Evolutionary conservation across 2,797 vertebrate species (phyloP), one percentile per base, ranked within the genome.

Genomic region (Crenichthys baileyi): DNA sequence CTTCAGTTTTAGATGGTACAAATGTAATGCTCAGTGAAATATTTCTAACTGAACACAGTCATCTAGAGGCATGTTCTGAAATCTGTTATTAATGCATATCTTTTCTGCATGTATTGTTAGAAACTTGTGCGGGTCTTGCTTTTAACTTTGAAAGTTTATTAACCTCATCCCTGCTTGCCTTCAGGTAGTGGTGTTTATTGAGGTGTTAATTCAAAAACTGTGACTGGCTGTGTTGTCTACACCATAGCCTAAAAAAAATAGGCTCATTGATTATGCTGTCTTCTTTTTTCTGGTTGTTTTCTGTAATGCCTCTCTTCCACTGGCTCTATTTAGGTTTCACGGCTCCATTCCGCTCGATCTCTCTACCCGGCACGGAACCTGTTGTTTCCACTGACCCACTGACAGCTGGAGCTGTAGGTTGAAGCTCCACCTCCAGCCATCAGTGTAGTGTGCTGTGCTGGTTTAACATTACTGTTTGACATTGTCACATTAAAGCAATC

Each of bases 181-280:
- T 39, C n/a, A 75, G 56, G n/a, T 20, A 67, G 24, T 9, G 22
- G 13, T 6, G n/a, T 24, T 65, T 36, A 36, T 63, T 11, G 4
- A 39, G 29, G 29, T 51, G 46, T 65, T 75, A 51, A 65, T 15
- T 39, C 26, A 51, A 39, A 60, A 44, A 74, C 41, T 41, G 11
- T 70, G 53, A n/a, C 53, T 50, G 7, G 44, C 6, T 75, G 44
- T 75, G 73, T 74, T 61, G 61, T 63, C 44, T 75, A 9, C 9
- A 61, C 18, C 56, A 63, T 9, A 12, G 56, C n/a, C n/a, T 63
- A 20, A 61, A 26, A 50, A 75, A 29, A 63, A 63, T 50, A 63
- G 15, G n/a, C 26, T 39, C 9, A 75, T 31, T 63, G 41, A 50
- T 50, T 46, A 31, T 31, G 20, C 24, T 29, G 18, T 61, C 22